Evolutionary conservation across 2,888 invertebrate genomes (phyloP).

Genomic region (Orthosia gothica): DNA sequence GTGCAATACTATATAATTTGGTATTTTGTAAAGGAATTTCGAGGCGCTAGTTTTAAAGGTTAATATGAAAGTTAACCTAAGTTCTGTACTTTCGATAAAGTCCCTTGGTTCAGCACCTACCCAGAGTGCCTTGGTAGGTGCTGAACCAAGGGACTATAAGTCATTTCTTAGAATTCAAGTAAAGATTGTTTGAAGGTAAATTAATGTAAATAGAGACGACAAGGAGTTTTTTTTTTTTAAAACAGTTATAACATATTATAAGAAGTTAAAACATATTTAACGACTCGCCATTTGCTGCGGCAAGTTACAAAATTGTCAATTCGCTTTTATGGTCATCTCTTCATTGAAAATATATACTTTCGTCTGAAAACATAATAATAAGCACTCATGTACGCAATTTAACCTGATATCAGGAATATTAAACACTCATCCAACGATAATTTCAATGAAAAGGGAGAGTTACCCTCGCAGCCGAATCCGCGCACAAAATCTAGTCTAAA

Average conservation of each 20-base stretch:
- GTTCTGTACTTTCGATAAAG: neutral
- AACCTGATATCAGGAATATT: neutral
- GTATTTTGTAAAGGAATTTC: neutral
- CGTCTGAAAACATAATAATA: too few species aligned
- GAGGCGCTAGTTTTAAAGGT: neutral
- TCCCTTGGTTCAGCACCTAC: neutral
- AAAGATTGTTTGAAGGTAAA: neutral
- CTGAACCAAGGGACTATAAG: too few species aligned
- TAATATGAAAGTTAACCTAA: neutral
- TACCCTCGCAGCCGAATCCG: conserved; percentile 1
- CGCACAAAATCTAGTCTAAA: too few species aligned
- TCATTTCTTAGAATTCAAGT: neutral
- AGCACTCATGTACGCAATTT: neutral
- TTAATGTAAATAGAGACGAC: conserved; percentile 1
- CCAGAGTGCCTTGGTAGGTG: neutral
- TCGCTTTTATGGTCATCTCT: too few species aligned
- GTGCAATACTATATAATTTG: neutral
- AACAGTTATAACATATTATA: too few species aligned
- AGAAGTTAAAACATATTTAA: too few species aligned
- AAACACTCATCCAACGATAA: neutral
- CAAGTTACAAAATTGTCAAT: too few species aligned
- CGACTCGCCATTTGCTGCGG: too few species aligned
- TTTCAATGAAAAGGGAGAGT: neutral
- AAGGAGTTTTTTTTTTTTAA: neutral
- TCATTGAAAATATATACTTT: too few species aligned